Conservation (phyloP, 2,888 invertebrate genomes). For the Amblyjoppa proteus region DNA sequence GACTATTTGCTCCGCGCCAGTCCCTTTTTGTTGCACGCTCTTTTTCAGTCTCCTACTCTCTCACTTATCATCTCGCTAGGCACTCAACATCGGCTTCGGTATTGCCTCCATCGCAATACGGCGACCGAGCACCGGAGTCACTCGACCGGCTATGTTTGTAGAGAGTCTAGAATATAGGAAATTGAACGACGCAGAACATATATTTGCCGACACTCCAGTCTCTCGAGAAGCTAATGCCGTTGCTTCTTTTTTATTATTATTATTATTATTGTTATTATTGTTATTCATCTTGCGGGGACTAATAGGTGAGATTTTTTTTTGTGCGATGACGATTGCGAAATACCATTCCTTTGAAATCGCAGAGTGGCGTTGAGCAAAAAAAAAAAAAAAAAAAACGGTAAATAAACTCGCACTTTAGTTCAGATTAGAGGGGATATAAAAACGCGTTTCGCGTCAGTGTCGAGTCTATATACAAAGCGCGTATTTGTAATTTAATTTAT, state of each 20-base stretch:
- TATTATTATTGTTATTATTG: too few species aligned
- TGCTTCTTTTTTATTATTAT: conserved; percentile 12
- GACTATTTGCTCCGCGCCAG: conserved; percentile 48
- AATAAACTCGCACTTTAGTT: not conserved
- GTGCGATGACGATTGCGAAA: not conserved
- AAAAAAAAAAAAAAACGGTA: too few species aligned
- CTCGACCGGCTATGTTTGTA: conserved; percentile 42
- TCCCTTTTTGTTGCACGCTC: conserved; percentile 2
- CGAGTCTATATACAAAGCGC: too few species aligned
- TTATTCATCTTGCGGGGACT: conserved; percentile 9
- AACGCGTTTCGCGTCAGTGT: too few species aligned
- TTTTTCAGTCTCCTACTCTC: conserved; percentile 49
- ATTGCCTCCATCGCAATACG: conserved; percentile 19
- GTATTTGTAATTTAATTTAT: too few species aligned
- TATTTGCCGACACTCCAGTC: conserved; percentile 51
- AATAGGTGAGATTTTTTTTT: not conserved
- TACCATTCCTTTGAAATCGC: not conserved
- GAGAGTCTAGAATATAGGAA: conserved; percentile 57
- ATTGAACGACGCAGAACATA: conserved; percentile 29
- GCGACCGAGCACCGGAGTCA: conserved; percentile 13
- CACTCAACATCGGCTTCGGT: conserved; percentile 18
- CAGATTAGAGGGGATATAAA: not conserved
- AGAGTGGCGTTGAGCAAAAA: not conserved
- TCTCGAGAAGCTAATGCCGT: conserved; percentile 17
- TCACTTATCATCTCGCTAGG: conserved; percentile 33